A percentile compares a stretch with the other conserved stretches of the same genome.
phyloP scores from a whole-genome alignment of 2,888 invertebrate species.

The Apotomis turbidana region DNA sequence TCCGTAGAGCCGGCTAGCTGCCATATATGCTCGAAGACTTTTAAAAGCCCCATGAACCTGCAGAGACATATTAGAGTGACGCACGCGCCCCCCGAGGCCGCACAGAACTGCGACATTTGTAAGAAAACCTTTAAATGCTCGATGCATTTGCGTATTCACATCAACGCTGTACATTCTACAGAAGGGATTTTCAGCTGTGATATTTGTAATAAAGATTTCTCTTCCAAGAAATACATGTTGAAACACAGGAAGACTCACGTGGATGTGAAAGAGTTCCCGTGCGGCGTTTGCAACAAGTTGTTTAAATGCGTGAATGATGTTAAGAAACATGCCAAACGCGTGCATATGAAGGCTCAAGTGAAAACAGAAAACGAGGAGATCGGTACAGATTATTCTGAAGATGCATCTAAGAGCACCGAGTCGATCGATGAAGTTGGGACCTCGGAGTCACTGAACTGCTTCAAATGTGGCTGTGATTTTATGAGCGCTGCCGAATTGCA shows the following conservation, averaged over 20 bases:
- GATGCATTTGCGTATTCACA: constrained; percentile 56
- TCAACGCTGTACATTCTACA: constrained; percentile 52
- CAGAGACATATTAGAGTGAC: constrained; percentile 56
- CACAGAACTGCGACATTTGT: constrained; percentile 52
- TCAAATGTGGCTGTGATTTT: constrained; percentile 34
- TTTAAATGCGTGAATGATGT: constrained; percentile 53
- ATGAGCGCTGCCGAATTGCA: constrained; percentile 22
- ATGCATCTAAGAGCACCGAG: not conserved
- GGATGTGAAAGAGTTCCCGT: constrained; percentile 45
- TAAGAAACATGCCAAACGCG: constrained; percentile 52
- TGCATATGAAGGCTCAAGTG: constrained; percentile 46
- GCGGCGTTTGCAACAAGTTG: constrained; percentile 51
- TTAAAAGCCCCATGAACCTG: constrained; percentile 51
- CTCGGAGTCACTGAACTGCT: constrained; percentile 15
- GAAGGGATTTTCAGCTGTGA: constrained; percentile 51
- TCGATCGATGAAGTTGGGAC: not conserved
- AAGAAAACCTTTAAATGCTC: constrained; percentile 56
- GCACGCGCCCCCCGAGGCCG: constrained; percentile 57
- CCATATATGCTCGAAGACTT: constrained; percentile 54
- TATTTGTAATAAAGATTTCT: constrained; percentile 54
- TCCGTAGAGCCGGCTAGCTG: constrained; percentile 50
- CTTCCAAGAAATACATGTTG: constrained; percentile 52
- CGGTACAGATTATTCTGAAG: not conserved
- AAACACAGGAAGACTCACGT: constrained; percentile 57
- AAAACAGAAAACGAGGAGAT: not conserved